These are phyloP conservation scores for Euglossa dilemma DNA, from an alignment of 1,140 invertebrate species.

Conservation along the genomic window DNA sequence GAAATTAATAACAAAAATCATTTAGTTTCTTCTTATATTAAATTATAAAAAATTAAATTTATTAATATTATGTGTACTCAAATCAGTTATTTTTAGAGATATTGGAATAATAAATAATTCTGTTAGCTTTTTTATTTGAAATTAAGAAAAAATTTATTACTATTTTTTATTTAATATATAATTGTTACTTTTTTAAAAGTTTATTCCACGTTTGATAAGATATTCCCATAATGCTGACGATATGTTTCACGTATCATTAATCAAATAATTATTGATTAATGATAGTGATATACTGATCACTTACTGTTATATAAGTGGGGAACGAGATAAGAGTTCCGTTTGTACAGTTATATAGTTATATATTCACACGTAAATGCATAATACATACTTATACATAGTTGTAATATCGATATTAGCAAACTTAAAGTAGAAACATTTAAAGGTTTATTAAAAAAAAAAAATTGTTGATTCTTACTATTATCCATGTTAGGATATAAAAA, in stretches of 20 bases:
- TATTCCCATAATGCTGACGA: conserved; percentile 60
- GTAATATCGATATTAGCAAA: conserved; percentile 70
- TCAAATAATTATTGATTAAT: conserved; percentile 53
- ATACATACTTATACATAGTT: conserved; percentile 70
- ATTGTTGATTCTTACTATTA: conserved; percentile 76
- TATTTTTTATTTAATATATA: neutral
- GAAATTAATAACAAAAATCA: neutral
- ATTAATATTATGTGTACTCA: neutral
- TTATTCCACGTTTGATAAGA: conserved; percentile 14
- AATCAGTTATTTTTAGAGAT: conserved; percentile 5
- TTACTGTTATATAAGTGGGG: conserved; percentile 63
- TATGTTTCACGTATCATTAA: conserved; percentile 58
- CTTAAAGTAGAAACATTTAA: conserved; percentile 72
- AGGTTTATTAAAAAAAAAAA: conserved; percentile 69
- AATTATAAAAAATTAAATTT: conserved; percentile 18
- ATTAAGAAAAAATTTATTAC: neutral
- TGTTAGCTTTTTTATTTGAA: conserved; percentile 3
- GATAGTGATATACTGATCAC: conserved; percentile 49
- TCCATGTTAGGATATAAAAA: conserved; percentile 65
- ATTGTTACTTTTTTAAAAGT: neutral
- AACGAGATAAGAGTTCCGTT: conserved; percentile 65
- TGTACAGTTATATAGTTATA: conserved; percentile 77
- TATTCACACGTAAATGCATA: conserved; percentile 67
- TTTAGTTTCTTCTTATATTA: conserved; percentile 7
- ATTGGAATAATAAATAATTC: neutral